These are phyloP conservation scores for Pseudoips prasinana DNA, from an alignment of 2,888 invertebrate genomes.

Conservation along the genomic window DNA sequence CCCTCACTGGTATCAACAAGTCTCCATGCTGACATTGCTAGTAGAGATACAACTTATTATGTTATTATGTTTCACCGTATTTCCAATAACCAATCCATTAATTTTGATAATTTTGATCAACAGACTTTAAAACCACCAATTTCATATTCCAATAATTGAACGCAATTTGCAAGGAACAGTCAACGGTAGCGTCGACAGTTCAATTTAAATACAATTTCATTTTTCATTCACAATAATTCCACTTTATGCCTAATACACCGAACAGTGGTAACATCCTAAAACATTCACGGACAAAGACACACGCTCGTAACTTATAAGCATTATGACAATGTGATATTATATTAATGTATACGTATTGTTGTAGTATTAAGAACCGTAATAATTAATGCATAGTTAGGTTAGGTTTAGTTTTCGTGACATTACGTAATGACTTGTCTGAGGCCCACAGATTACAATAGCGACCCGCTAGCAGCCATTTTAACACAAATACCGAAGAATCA, in stretches of 20 bases:
- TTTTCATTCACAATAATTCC: conserved; percentile 55
- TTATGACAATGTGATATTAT: conserved; percentile 82
- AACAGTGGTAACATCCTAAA: conserved; percentile 77
- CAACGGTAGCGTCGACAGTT: conserved; percentile 34
- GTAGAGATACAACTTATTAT: conserved; percentile 63
- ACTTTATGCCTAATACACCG: conserved; percentile 76
- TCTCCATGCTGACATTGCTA: conserved; percentile 61
- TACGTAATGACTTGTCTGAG: conserved; percentile 69
- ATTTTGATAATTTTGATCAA: conserved; percentile 71
- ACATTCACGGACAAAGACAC: conserved; percentile 82
- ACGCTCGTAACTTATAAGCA: conserved; percentile 82
- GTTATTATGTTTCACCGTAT: conserved; percentile 62
- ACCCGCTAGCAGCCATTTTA: conserved; percentile 71
- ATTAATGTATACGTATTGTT: conserved; percentile 79
- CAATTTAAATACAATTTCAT: conserved; percentile 64
- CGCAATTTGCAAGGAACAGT: conserved; percentile 53
- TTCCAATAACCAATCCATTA: conserved; percentile 49
- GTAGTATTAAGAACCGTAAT: conserved; percentile 77
- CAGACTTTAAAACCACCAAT: conserved; percentile 39
- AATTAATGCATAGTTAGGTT: conserved; percentile 78
- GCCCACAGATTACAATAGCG: conserved; percentile 81
- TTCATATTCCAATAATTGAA: conserved; percentile 53
- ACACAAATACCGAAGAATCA: conserved; percentile 79
- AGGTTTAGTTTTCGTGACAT: conserved; percentile 67
- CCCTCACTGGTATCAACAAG: conserved; percentile 77